Evolutionary conservation across 2,888 invertebrate species (phyloP).

Genomic region (Bursaphelenchus okinawaensis): DNA sequence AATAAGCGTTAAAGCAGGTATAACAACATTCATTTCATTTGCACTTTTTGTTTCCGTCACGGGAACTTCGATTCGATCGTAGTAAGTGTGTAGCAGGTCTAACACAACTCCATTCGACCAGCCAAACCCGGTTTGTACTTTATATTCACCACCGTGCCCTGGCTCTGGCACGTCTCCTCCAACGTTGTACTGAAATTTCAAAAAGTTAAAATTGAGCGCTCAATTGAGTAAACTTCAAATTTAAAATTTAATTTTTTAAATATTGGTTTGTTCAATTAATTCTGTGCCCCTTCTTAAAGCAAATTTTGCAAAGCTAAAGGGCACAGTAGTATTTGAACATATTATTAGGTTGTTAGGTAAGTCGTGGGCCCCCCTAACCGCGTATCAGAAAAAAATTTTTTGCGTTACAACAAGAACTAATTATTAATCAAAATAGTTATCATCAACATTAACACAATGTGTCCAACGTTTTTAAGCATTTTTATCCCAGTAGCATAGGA

Average conservation of each 20-base stretch:
- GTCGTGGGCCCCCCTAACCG: too few relatives aligned
- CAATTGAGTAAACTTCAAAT: not conserved
- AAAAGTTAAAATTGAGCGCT: not conserved
- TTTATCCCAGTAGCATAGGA: too few relatives aligned
- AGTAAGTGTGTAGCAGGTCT: conserved; percentile 47
- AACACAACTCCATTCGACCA: conserved; percentile 55
- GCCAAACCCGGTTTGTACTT: conserved; percentile 52
- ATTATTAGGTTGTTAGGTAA: too few relatives aligned
- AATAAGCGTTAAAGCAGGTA: not conserved
- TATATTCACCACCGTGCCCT: conserved; percentile 48
- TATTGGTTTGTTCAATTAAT: too few relatives aligned
- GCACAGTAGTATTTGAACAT: too few relatives aligned
- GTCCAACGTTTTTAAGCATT: too few relatives aligned
- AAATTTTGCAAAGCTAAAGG: too few relatives aligned
- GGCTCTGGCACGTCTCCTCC: conserved; percentile 42
- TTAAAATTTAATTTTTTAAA: not conserved
- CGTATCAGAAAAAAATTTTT: too few relatives aligned
- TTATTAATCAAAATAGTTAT: too few relatives aligned
- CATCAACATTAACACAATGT: too few relatives aligned
- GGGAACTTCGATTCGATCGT: conserved; percentile 32
- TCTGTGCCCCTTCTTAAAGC: too few relatives aligned
- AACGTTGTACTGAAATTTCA: conserved; percentile 44
- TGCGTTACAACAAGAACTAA: too few relatives aligned
- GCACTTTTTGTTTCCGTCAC: not conserved
- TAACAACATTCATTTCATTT: not conserved